A percentile compares a stretch with the other conserved stretches of the same genome.
Conservation (phyloP, 2,888 invertebrate genomes). For the Cryptophagus acutangulus region DNA sequence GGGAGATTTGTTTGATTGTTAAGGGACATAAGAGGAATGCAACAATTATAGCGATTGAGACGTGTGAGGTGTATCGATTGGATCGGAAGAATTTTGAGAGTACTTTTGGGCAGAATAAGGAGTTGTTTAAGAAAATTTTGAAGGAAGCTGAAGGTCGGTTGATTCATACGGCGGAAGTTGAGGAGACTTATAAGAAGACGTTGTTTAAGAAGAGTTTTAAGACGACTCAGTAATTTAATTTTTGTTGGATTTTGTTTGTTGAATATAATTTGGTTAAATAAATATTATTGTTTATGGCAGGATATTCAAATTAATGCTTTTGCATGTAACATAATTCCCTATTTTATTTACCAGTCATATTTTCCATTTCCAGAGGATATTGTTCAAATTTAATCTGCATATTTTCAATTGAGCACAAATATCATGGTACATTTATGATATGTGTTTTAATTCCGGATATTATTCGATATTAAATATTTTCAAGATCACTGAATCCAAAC, state of each 20-base stretch:
- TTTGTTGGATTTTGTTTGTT: too few relatives aligned
- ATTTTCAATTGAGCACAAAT: too few relatives aligned
- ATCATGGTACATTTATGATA: too few relatives aligned
- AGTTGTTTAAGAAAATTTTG: conserved; percentile 15
- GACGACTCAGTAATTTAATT: background rate
- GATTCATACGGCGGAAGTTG: conserved; percentile 12
- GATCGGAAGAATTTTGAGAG: conserved; percentile 51
- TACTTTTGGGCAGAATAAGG: conserved; percentile 18
- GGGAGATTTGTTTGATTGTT: conserved; percentile 56
- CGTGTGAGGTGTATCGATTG: conserved; percentile 56
- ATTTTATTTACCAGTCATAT: too few relatives aligned
- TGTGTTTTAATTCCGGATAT: too few relatives aligned
- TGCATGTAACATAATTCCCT: conserved; percentile 10
- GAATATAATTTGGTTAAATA: conserved; percentile 11
- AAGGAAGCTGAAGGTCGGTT: conserved; percentile 17
- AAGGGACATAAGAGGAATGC: conserved; percentile 53
- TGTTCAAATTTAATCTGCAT: too few relatives aligned
- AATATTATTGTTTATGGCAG: too few relatives aligned
- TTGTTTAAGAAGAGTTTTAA: conserved; percentile 17
- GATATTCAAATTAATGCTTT: too few relatives aligned
- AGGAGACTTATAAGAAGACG: conserved; percentile 18
- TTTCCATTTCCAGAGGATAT: too few relatives aligned
- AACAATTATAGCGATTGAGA: conserved; percentile 56
- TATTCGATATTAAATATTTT: too few relatives aligned
- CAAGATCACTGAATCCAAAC: too few relatives aligned